Evolutionary conservation across 2,113 vertebrate species (phyloP), one percentile per base, ranked within the genome.

Genomic region (Circaetus gallicus): DNA sequence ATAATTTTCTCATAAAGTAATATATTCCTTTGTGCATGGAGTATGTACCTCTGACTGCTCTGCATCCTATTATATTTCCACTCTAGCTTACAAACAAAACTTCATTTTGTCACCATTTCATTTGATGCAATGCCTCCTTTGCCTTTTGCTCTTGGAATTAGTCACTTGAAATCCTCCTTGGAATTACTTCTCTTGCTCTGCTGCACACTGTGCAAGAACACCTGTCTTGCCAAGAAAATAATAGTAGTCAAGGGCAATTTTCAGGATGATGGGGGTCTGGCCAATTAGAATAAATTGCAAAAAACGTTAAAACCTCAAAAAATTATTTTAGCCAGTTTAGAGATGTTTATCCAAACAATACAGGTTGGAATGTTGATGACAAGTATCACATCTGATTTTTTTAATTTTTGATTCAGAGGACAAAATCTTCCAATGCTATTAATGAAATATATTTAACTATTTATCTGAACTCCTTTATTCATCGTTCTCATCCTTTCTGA

Each of bases 161-260:
- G 82, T 55, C 62, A 90, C 55, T 58, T 86, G 65, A 95, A 96
- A 89, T 82, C 45, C 45, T 34, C 53, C 10, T 62, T 78, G 45
- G 93, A 91, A 95, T 84, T 95, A 24, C 47, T 38, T 85, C 74
- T 92, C 63, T 92, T 96, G 71, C 87, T 97, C 86, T 79, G 25
- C 24, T 95, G 74, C 92, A 90, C 67, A 91, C 78, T 81, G 55
- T 89, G 47, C 38, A 89, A 82, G 83, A 94, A 81, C 86, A 95
- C 71, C 74, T 93, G 58, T 94, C 86, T 86, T 94, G 62, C 62
- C 81, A 95, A 86, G 83, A 91, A 96, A 95, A 92, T 85, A 94
- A 77, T 89, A 67, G 83, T 24, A 87, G 89, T 86, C 66, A 91
- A 89, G 73, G 74, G 58, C 58, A 95, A 82, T 95, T 97, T 95